phyloP scores from a whole-genome alignment of 2,797 vertebrate genomes.

The Phrynocephalus guinanensis region DNA sequence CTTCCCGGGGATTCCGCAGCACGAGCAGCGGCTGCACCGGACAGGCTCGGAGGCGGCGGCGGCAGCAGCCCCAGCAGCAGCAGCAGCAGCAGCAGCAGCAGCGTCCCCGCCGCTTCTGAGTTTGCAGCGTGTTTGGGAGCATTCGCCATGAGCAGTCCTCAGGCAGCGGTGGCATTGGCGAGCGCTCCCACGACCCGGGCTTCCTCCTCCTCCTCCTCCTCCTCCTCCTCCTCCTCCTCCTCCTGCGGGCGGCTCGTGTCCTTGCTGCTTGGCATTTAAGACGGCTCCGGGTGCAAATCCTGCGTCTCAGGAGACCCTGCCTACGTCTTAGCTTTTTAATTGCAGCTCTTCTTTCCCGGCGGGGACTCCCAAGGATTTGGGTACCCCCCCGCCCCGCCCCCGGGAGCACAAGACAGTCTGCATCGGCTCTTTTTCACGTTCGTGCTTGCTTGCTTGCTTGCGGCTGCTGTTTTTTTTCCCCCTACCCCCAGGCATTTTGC shows the following conservation, averaged over 20 bases:
- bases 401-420: too few relatives aligned
- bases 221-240: neutral
- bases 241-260: constrained; percentile 23
- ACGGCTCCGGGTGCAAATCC: neutral
- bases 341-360: too few relatives aligned
- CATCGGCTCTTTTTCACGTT: neutral
- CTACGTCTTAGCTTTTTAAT: too few relatives aligned
- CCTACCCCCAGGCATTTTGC: neutral
- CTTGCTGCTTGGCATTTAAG: neutral
- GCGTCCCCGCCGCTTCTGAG: constrained; percentile 15
- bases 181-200: neutral
- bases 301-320: neutral
- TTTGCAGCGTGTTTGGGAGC: constrained; percentile 22
- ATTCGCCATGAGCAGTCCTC: constrained; percentile 24
- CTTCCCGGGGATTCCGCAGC: constrained; percentile 25
- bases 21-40: too few relatives aligned
- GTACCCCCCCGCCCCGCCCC: too few relatives aligned
- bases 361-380: neutral
- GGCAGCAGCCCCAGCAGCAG: constrained; percentile 5
- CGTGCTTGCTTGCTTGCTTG: too few relatives aligned
- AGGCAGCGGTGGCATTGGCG: neutral
- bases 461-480: too few relatives aligned
- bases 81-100: constrained; percentile 11
- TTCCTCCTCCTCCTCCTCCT: neutral
- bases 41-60: neutral